Evolutionary conservation across 2,888 invertebrate genomes (phyloP), one percentile per base, ranked within the genome.

Genomic region (Eulithis prunata): DNA sequence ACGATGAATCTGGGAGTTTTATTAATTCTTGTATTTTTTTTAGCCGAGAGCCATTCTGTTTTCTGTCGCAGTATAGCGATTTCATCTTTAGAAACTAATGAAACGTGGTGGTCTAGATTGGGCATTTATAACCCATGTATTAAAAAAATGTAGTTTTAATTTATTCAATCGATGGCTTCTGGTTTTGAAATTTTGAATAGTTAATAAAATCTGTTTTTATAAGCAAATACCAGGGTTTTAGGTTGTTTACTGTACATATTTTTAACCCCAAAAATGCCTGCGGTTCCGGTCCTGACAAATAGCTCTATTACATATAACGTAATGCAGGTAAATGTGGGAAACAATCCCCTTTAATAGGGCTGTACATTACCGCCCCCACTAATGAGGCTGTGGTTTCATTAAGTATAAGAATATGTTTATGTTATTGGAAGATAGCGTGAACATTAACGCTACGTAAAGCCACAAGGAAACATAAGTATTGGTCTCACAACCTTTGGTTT

Each of bases 381-480:
- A 68, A 68, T 67, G 62, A 68, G 58, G 62, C 55, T 46, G 58
- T 38, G 66, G 52, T 66, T 66, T 62, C 55, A 66, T 66, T 66
- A 58, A 47, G 47, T 13, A 13, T 32, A 13, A 10, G 57, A 52
- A 58, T 54, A 66, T 58, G 51, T 59, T 59, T 47, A 58, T 58
- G 57, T 54, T 66, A 62, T 62, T 66, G 57, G n/a, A 58, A 58
- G 47, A 54, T 54, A 54, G 54, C 21, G 41, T 13, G 47, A 62
- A 32, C 38, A 57, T 47, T 46, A 49, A 45, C 43, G 45, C n/a
- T 51, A 52, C 2, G 87, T 87, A 87, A 85, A 89, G 87, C 86
- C 84, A 76, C 75, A 78, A 56, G 32, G 21, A 56, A 32, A 36
- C 47, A n/a, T 21, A 21, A 21, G 2, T 21, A 21, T 49, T 21